Conservation (phyloP, 2,888 invertebrate genomes). For the Sarcophaga subvicina region DNA sequence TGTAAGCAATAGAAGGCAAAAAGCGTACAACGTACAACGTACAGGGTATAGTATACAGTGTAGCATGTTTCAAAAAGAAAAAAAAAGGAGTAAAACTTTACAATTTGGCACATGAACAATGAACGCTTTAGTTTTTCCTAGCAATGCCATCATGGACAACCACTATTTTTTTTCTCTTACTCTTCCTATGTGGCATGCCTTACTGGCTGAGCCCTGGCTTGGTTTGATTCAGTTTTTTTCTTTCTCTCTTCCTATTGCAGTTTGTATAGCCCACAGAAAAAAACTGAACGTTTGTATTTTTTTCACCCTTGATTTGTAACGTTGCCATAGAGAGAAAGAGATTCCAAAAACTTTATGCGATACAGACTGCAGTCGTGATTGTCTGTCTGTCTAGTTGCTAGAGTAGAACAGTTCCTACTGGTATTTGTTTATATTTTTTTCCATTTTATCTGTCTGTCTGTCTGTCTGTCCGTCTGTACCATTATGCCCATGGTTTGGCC, state of each 20-base stretch:
- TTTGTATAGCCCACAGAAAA: background rate
- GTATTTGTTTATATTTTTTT: slow-evolving; percentile 21
- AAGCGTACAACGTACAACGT: background rate
- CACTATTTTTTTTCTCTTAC: background rate
- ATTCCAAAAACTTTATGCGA: slow-evolving; percentile 40
- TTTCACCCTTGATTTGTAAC: background rate
- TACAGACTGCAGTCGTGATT: slow-evolving; percentile 36
- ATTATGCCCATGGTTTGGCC: background rate
- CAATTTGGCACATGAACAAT: slow-evolving; percentile 65
- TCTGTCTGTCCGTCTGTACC: background rate
- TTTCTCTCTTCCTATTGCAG: background rate
- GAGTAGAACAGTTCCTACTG: slow-evolving; percentile 38
- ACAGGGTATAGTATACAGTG: slow-evolving; percentile 5
- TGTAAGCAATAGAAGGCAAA: slow-evolving; percentile 17
- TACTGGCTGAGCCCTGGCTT: background rate
- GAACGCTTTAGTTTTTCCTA: slow-evolving; percentile 41
- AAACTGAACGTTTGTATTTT: background rate
- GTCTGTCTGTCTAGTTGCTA: slow-evolving; percentile 35
- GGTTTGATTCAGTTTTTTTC: background rate
- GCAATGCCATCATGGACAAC: background rate
- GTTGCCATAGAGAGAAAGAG: slow-evolving; percentile 21
- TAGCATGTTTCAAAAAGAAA: slow-evolving; percentile 1
- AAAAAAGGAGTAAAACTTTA: slow-evolving; percentile 35
- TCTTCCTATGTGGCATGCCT: background rate
- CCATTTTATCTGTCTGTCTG: background rate